Evolutionary conservation across 2,888 invertebrate genomes (phyloP), one percentile per base, ranked within the genome.

Genomic region (Himalopsyche tibetana): DNA sequence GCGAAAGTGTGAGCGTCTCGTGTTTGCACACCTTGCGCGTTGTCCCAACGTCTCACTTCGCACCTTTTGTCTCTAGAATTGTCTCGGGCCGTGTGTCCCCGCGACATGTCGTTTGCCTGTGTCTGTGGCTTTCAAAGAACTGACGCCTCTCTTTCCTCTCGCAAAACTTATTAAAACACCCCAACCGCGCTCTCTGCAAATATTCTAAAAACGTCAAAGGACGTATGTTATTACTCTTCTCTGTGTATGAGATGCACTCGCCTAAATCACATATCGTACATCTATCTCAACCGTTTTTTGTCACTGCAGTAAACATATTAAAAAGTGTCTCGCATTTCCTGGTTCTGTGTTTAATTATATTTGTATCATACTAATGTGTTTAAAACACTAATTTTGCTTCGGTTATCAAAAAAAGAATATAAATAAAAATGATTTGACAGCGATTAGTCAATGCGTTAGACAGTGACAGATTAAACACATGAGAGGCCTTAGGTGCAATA

Each of bases 11-110:
- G 6, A 19, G 19, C n/a, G 63, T 63, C 63, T 8, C 28, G 28
- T 63, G 63, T 63, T 63, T 63, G 63, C 19, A 63, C 63, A 63
- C 63, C 63, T 63, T 63, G 63, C 8, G 63, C 63, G 63, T 63
- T 63, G 63, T 19, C 19, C 19, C 63, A 63, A 63, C 63, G 63
- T 63, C 63, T 63, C 63, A 63, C 63, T 63, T 63, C 63, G 63
- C 63, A 28, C 28, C 63, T 63, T 51, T 63, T 63, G 63, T 63
- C 63, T 55, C 55, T 40, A 40, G 40, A 40, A 5, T 45, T 45
- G 45, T 45, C 45, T 56, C n/a, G 6, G 17, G 56, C 56, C 56
- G 17, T 56, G 9, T 56, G 56, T n/a, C 63, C 63, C 63, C 63
- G 19, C 19, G 19, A 19, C 63, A 63, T 63, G 63, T 63, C 63